A percentile compares a stretch with the other conserved stretches of the same genome.
phyloP scores from a whole-genome alignment of 2,888 invertebrate species.

The Thelaira solivaga region DNA sequence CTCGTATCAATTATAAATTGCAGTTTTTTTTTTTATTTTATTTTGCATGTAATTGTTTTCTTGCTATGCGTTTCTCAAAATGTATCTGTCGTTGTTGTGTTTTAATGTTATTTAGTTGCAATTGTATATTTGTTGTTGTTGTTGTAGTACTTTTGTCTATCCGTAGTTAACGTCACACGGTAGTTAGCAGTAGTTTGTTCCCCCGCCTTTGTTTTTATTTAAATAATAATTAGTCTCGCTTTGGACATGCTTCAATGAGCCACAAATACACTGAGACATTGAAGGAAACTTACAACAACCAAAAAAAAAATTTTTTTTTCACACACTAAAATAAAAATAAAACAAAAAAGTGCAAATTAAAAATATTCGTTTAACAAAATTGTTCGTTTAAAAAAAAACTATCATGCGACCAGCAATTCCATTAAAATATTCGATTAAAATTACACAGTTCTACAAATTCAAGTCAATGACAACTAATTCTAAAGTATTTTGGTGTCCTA shows the following conservation, averaged over 20 bases:
- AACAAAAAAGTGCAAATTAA: too few species aligned
- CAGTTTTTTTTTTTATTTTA: background rate
- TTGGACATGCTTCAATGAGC: constrained; percentile 41
- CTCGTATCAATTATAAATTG: constrained; percentile 46
- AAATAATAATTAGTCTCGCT: constrained; percentile 20
- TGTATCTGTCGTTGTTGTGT: background rate
- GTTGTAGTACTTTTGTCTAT: background rate
- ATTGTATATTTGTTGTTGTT: background rate
- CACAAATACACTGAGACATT: constrained; percentile 27
- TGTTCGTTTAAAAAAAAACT: too few species aligned
- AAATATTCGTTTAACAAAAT: too few species aligned
- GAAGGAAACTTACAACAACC: background rate
- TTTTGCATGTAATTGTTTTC: background rate
- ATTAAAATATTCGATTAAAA: too few species aligned
- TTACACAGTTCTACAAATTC: too few species aligned
- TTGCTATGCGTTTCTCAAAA: constrained; percentile 21
- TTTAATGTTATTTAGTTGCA: constrained; percentile 19
- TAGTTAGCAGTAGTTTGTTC: too few species aligned
- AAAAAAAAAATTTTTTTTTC: background rate
- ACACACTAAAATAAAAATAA: background rate
- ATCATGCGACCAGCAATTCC: too few species aligned
- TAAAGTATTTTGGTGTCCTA: too few species aligned
- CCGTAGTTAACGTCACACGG: constrained; percentile 24
- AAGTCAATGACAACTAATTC: too few species aligned
- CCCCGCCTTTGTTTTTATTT: constrained; percentile 15